Evolutionary conservation across 2,113 vertebrate genomes (phyloP).

Genomic region (Tinamus guttatus): DNA sequence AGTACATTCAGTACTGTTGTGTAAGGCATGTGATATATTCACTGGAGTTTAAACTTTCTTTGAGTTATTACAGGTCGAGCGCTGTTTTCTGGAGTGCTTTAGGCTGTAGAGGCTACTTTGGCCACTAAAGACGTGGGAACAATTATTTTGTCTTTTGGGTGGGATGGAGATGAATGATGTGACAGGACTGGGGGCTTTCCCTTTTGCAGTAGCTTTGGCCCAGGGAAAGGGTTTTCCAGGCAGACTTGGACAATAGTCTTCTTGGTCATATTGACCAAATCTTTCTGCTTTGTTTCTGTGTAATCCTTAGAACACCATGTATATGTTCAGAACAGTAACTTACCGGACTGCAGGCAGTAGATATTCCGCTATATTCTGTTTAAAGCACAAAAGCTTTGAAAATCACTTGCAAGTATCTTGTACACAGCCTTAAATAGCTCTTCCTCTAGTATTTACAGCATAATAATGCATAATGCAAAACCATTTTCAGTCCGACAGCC

Average conservation of each 20-base stretch:
- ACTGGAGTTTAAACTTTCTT: neutral
- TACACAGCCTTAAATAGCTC: neutral
- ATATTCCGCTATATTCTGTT: neutral
- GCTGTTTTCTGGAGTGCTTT: neutral
- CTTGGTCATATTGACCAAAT: neutral
- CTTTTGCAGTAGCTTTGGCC: neutral
- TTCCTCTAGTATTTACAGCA: neutral
- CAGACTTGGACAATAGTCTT: neutral
- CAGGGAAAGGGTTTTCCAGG: neutral
- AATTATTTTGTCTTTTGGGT: neutral
- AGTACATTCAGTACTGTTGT: neutral
- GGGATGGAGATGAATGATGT: neutral
- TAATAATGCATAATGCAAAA: neutral
- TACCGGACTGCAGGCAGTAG: fast-evolving
- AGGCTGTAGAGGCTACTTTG: neutral
- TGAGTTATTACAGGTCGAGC: neutral
- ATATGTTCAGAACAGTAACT: neutral
- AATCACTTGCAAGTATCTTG: neutral
- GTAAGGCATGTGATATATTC: neutral
- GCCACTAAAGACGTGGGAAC: neutral
- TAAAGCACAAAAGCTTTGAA: neutral
- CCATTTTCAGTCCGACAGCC: neutral
- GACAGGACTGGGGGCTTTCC: fast-evolving
- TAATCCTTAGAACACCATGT: neutral
- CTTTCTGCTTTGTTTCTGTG: neutral